Percentiles rank a stretch among this genome's conserved stretches.
phyloP scores from a whole-genome alignment of 2,888 invertebrate genomes.

The Lutraria lutraria region DNA sequence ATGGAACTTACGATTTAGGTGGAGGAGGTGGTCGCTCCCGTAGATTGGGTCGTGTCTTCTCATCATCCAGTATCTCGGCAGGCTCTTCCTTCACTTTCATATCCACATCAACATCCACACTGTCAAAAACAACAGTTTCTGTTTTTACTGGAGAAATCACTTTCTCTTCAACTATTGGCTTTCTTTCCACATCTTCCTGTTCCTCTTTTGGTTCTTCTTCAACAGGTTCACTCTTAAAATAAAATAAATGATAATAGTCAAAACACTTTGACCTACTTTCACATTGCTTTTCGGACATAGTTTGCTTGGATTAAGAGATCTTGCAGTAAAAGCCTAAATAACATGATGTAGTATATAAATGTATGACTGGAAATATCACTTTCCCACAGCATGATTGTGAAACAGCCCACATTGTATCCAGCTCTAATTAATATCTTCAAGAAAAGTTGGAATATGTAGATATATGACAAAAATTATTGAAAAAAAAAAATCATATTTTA shows the following conservation, averaged over 20 bases:
- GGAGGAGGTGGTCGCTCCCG: constrained; percentile 61
- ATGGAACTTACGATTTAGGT: constrained; percentile 56
- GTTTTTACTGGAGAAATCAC: constrained; percentile 6
- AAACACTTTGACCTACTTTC: background rate
- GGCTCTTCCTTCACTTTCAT: constrained; percentile 40
- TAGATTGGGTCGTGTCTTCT: constrained; percentile 42
- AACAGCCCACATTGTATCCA: too few species aligned
- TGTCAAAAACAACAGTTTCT: constrained; percentile 16
- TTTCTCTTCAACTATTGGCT: constrained; percentile 6
- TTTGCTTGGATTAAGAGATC: background rate
- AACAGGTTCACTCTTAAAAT: background rate
- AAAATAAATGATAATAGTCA: background rate
- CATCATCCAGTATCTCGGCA: constrained; percentile 38
- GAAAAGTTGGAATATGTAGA: background rate
- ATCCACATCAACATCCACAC: constrained; percentile 31
- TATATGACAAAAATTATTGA: too few species aligned
- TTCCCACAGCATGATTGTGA: too few species aligned
- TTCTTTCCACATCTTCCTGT: background rate
- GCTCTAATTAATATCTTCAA: background rate
- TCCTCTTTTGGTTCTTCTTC: constrained; percentile 52
- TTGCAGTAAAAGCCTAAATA: background rate
- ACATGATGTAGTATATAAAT: background rate
- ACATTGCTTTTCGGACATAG: background rate
- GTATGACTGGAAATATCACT: too few species aligned
- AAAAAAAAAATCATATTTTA: background rate